Conservation (phyloP, 2,888 invertebrate species). For the Dione juno region DNA sequence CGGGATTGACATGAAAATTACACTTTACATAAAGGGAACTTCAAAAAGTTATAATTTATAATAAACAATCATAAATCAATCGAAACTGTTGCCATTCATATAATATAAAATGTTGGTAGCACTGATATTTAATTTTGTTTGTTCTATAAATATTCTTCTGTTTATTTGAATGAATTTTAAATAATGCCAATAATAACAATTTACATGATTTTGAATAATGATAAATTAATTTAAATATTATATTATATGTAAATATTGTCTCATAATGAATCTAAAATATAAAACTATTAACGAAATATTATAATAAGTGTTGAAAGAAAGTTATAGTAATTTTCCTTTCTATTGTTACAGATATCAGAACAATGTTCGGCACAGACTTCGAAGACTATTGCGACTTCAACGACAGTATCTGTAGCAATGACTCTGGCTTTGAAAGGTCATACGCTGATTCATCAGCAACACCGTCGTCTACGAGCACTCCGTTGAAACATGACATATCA, state of each 20-base stretch:
- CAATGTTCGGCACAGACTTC: conserved; percentile 72
- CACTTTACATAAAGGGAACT: conserved; percentile 53
- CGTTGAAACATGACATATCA: conserved; percentile 65
- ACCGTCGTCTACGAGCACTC: conserved; percentile 60
- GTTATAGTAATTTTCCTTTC: neutral
- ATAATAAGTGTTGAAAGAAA: neutral
- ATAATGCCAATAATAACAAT: no score
- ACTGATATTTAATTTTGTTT: neutral
- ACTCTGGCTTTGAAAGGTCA: conserved; percentile 89
- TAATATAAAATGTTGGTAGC: no score
- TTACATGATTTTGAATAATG: no score
- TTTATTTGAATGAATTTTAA: no score
- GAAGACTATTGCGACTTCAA: conserved; percentile 79
- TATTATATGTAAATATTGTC: no score
- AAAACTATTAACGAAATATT: neutral
- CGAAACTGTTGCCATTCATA: no score
- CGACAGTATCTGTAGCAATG: conserved; percentile 86
- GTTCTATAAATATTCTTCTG: no score
- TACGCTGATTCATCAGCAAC: conserved; percentile 64
- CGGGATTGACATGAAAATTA: conserved; percentile 57
- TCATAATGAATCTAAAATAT: neutral
- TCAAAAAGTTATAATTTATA: conserved; percentile 6
- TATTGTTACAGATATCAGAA: conserved; percentile 45
- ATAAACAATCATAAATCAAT: conserved; percentile 7
- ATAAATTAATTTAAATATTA: no score